Conservation (phyloP, 2,113 vertebrate genomes). For the Pluvianellus socialis region DNA sequence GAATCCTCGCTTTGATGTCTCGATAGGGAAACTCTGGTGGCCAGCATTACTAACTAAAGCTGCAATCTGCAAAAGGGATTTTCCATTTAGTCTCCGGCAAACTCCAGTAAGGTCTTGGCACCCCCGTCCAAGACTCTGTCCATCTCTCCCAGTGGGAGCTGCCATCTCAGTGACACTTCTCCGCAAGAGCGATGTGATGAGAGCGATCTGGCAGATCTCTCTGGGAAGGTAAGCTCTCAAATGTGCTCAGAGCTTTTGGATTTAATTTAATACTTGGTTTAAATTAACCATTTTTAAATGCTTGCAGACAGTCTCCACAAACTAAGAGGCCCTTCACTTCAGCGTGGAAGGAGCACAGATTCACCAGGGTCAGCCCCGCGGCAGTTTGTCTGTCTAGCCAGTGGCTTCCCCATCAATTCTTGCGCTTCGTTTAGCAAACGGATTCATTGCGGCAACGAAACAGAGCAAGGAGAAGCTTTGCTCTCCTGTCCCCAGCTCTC, state of each 20-base stretch:
- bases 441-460: neutral
- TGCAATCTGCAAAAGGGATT: constrained; percentile 54
- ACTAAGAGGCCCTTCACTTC: constrained; percentile 20
- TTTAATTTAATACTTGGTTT: constrained; percentile 58
- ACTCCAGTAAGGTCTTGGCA: constrained; percentile 43
- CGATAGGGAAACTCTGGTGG: neutral
- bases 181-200: neutral
- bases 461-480: neutral
- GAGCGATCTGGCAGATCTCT: constrained; percentile 57
- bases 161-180: constrained; percentile 62
- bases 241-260: constrained; percentile 57
- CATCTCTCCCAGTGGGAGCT: constrained; percentile 48
- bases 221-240: constrained; percentile 57
- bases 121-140: neutral
- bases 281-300: constrained; percentile 65
- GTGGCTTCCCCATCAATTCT: neutral
- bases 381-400: neutral
- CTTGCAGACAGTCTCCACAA: constrained; percentile 53
- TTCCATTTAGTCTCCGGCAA: constrained; percentile 21
- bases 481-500: neutral
- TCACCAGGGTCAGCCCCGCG: neutral
- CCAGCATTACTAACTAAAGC: neutral
- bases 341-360: neutral
- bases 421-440: neutral
- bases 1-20: constrained; percentile 19